Evolutionary conservation across 2,113 vertebrate genomes (phyloP), one percentile per base, ranked within the genome.

Genomic region (Misgurnus mizolepis): DNA sequence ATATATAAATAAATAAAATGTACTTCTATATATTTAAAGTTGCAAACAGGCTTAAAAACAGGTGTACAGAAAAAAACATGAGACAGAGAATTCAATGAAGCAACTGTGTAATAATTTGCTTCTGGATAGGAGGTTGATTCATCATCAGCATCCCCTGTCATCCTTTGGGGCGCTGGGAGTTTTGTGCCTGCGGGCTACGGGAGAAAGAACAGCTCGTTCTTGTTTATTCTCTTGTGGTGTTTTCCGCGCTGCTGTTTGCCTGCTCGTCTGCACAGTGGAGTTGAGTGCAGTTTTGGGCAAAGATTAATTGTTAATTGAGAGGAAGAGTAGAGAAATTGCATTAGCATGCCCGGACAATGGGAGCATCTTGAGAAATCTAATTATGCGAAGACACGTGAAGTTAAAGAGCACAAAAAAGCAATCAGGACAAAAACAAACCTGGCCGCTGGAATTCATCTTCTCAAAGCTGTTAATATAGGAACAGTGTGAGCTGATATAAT

Each of bases 241-340:
- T 34, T 7, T 17, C 40, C 0, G 6, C 22, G 7, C n/a, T 10
- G n/a, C 10, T 7, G 17, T 49, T 45, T 15, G 72, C 43, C 72
- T 62, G 43, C 43, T 75, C 58, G 39, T 75, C 22, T 0, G 22
- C 64, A 75, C 58, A 49, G 41, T 4, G 40, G 22, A 41, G 61
- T 39, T 27, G 18, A 50, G 78, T 45, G 27, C 80, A 68, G 60
- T 83, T 82, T 83, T 62, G 70, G 79, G 75, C 60, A 47, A 76
- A 82, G 67, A 82, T 75, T 75, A 81, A 86, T 86, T 78, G 65
- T 76, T 82, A 84, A 88, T 80, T 86, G 85, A 86, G 77, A 78
- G 80, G 70, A 85, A 82, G 56, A 58, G 78, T 79, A 67, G 69
- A 61, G 64, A 81, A 88, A 84, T 78, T 80, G 75, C 71, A 82